A percentile compares a stretch with the other conserved stretches of the same genome.
Evolutionary conservation across 2,888 invertebrate genomes (phyloP).

Genomic region (Nephrotoma flavescens): DNA sequence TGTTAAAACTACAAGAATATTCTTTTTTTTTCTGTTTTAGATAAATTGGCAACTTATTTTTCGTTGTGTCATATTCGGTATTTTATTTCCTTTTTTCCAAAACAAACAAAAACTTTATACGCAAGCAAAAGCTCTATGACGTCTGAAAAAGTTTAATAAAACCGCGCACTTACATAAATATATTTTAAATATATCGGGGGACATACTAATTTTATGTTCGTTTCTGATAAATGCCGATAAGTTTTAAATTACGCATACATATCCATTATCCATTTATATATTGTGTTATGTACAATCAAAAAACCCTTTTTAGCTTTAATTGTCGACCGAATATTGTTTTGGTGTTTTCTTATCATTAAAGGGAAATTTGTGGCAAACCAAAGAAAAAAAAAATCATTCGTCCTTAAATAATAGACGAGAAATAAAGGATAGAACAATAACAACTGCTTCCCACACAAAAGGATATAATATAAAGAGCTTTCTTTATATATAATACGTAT

Average conservation of each 20-base stretch:
- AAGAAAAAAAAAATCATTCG: neutral
- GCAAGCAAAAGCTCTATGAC: neutral
- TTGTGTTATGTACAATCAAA: neutral
- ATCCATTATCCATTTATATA: neutral
- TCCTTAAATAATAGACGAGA: neutral
- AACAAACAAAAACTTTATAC: neutral
- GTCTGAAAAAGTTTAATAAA: neutral
- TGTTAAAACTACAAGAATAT: neutral
- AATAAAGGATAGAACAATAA: neutral
- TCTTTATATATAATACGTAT: neutral
- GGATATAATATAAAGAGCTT: neutral
- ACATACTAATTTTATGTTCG: neutral
- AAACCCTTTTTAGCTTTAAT: neutral
- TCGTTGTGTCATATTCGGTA: neutral
- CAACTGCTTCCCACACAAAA: neutral
- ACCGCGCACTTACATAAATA: neutral
- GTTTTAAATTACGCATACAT: neutral
- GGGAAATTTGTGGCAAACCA: neutral
- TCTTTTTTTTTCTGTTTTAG: neutral
- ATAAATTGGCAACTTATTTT: neutral
- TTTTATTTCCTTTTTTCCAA: neutral
- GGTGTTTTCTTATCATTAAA: neutral
- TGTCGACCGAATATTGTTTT: neutral
- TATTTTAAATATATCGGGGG: neutral
- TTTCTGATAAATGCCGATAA: neutral